phyloP scores from a whole-genome alignment of 1,140 invertebrate genomes.

The Drosophila grimshawi region DNA sequence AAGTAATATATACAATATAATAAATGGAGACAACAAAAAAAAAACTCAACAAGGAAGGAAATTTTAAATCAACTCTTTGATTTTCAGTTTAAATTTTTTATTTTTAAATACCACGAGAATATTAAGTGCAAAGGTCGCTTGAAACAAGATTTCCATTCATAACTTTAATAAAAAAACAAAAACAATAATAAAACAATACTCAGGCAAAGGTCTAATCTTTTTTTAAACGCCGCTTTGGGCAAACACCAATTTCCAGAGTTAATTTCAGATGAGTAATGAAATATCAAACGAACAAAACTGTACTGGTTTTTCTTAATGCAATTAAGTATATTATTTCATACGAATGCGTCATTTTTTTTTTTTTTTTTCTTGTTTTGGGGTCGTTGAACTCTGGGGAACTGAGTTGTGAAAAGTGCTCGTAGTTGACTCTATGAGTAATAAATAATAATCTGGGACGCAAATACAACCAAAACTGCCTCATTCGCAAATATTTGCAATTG shows the following conservation, averaged over 20 bases:
- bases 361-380: neutral
- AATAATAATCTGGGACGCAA: constrained; percentile 18
- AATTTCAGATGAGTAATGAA: constrained; percentile 49
- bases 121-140: no score
- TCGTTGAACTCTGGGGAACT: constrained; percentile 42
- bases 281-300: constrained; percentile 51
- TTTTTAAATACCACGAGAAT: no score
- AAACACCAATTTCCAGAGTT: constrained; percentile 14
- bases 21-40: no score
- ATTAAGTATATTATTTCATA: constrained; percentile 27
- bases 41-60: no score
- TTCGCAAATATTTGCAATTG: constrained; percentile 73
- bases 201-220: constrained; percentile 68
- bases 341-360: constrained; percentile 27
- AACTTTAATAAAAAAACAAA: neutral
- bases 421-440: constrained; percentile 63
- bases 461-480: constrained; percentile 51
- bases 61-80: no score
- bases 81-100: no score
- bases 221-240: constrained; percentile 48
- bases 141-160: no score
- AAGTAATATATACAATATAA: no score
- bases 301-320: constrained; percentile 44
- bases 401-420: neutral
- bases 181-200: constrained; percentile 53